A percentile compares a stretch with the other conserved stretches of the same genome.
Conservation (phyloP, 2,797 vertebrate genomes). For the Peromyscus attwateri region DNA sequence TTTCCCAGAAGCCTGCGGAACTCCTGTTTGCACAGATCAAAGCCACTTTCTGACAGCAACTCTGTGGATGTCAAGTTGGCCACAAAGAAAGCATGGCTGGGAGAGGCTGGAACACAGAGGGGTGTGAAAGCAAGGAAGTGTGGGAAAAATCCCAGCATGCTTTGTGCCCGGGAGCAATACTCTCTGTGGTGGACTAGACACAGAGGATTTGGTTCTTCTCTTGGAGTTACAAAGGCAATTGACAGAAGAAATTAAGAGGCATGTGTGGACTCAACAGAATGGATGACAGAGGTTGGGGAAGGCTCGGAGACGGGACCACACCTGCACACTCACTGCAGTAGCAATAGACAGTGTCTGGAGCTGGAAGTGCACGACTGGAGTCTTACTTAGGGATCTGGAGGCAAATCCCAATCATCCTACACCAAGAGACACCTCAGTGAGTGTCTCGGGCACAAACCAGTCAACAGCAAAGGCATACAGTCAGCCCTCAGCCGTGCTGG, state of each 20-base stretch:
- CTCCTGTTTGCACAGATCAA: background rate
- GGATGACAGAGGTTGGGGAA: background rate
- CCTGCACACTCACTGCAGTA: background rate
- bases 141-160: rapidly evolving
- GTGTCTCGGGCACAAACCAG: background rate
- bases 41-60: background rate
- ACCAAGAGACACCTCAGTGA: background rate
- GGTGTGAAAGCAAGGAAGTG: background rate
- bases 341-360: background rate
- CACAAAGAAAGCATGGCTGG: background rate
- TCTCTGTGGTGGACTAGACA: background rate
- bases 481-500: background rate
- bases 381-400: background rate
- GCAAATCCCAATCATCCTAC: background rate
- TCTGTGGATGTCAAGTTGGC: background rate
- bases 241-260: background rate
- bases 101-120: background rate
- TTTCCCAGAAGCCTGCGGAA: background rate
- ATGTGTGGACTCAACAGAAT: background rate
- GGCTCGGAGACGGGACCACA: background rate
- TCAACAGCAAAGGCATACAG: too few relatives aligned
- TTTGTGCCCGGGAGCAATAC: rapidly evolving
- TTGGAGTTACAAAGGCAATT: background rate
- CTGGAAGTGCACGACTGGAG: rapidly evolving
- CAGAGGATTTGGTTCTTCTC: background rate